A percentile compares a stretch with the other conserved stretches of the same genome.
phyloP scores from a whole-genome alignment of 2,888 invertebrate species.

The Drosophila monieri region DNA sequence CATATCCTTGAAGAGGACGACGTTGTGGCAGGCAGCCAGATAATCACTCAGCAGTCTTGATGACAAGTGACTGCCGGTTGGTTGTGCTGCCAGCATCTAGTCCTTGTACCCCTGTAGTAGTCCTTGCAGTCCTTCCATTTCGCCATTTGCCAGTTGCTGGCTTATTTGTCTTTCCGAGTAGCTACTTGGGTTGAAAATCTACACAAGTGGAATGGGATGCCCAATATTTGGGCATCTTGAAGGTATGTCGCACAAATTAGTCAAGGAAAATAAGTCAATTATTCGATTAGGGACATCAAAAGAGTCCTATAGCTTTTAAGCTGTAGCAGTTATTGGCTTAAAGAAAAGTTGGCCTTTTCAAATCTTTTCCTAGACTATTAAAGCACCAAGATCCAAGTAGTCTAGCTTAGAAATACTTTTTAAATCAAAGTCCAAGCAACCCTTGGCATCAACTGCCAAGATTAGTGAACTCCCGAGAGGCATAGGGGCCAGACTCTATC shows the following conservation, averaged over 20 bases:
- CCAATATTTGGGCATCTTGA: slow-evolving; percentile 4
- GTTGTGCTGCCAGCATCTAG: slow-evolving; percentile 17
- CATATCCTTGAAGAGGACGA: slow-evolving; percentile 24
- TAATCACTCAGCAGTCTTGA: slow-evolving; percentile 68
- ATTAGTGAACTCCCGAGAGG: not conserved
- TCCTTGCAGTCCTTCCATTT: not conserved
- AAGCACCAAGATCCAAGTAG: no score
- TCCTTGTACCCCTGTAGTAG: slow-evolving; percentile 13
- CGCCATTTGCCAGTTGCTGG: not conserved
- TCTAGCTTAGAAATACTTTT: no score
- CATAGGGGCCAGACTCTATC: not conserved
- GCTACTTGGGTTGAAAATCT: slow-evolving; percentile 13
- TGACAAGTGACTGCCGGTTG: slow-evolving; percentile 58
- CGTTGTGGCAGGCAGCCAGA: slow-evolving; percentile 51
- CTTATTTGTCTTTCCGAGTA: slow-evolving; percentile 33
- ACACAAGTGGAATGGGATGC: slow-evolving; percentile 4
- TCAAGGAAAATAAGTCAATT: not conserved
- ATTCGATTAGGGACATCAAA: not conserved
- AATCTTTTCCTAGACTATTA: no score
- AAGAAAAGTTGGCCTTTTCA: no score
- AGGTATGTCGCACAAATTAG: not conserved
- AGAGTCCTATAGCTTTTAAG: no score
- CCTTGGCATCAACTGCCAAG: not conserved
- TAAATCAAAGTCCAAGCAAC: not conserved
- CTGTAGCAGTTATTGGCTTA: no score